phyloP scores from a whole-genome alignment of 2,888 invertebrate genomes.

The Rhagophthalmus giganteus region DNA sequence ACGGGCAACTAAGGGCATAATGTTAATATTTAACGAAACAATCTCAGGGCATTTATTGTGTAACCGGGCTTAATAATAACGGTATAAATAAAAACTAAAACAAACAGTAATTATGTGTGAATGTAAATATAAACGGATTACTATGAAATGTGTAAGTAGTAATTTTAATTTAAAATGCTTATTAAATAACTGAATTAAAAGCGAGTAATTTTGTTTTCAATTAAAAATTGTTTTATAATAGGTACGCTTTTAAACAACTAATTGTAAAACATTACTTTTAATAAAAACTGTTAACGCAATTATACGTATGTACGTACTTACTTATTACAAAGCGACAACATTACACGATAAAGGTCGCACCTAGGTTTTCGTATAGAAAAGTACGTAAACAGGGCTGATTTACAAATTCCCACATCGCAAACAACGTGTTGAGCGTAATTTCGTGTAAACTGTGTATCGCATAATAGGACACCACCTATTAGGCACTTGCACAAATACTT shows the following conservation, averaged over 20 bases:
- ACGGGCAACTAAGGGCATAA: slow-evolving; percentile 24
- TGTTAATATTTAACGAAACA: slow-evolving; percentile 40
- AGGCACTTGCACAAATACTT: no score
- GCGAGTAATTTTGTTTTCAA: no score
- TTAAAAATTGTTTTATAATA: no score
- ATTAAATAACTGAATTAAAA: no score
- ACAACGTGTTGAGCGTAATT: not conserved
- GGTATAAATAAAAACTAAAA: not conserved
- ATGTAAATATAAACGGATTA: not conserved
- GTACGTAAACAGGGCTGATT: no score
- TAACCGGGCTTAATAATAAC: slow-evolving; percentile 47
- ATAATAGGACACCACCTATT: not conserved
- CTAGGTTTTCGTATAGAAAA: no score
- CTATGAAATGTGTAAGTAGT: not conserved
- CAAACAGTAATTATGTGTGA: not conserved
- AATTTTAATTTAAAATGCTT: not conserved
- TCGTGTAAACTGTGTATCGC: not conserved
- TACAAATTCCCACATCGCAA: no score
- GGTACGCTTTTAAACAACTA: no score
- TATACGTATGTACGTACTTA: no score
- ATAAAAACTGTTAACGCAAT: no score
- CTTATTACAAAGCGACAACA: no score
- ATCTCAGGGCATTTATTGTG: slow-evolving; percentile 54
- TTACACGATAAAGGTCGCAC: not conserved
- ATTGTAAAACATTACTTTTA: no score